Evolutionary conservation across 2,888 invertebrate genomes (phyloP), one percentile per base, ranked within the genome.

Genomic region (Tetropium fuscum): DNA sequence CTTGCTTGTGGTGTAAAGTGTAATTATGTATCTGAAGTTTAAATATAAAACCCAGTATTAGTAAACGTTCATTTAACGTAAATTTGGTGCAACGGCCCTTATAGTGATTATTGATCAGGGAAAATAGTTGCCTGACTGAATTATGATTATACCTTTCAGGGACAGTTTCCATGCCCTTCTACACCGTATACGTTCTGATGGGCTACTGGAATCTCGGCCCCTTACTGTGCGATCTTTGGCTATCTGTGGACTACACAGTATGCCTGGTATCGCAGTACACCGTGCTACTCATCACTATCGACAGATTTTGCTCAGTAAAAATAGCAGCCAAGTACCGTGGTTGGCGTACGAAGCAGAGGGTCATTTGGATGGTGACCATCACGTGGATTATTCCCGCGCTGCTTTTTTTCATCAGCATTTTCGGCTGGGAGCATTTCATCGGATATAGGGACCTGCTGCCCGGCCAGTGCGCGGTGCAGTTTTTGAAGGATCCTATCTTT

Each of bases 221-320:
- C 18, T 85, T 98, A 59, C 86, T 98, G 4, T 99, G 98, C 80
- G 98, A 99, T 82, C 87, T 99, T 53, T 99, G 99, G 99, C 87
- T 99, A 4, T 97, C 98, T 0, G 94, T 98, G 47, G 99, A 99
- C 83, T 99, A 99, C 84, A 98, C 98, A 13, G 98, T 98, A 20
- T 99, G 99, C 79, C 87, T 99, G 44, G 98, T 98, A 19, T 99
- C 98, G 5, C 98, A 99, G 81, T 99, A 99, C 82, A 99, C 99
- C 0, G 99, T 99, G 10, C 88, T 99, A 56, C 88, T 98, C 63
- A 99, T 99, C 77, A 99, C 99, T 20, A 95, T 98, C 64, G 99
- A 99, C 83, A 88, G 99, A 70, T 99, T 96, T 82, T 98, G 98
- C 82, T 98, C 98, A 20, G 98, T 99, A 3, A 98, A 97, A 85